Base-by-base conservation (phyloP, 2,888 invertebrate genomes). In the Dugesia japonica region DNA sequence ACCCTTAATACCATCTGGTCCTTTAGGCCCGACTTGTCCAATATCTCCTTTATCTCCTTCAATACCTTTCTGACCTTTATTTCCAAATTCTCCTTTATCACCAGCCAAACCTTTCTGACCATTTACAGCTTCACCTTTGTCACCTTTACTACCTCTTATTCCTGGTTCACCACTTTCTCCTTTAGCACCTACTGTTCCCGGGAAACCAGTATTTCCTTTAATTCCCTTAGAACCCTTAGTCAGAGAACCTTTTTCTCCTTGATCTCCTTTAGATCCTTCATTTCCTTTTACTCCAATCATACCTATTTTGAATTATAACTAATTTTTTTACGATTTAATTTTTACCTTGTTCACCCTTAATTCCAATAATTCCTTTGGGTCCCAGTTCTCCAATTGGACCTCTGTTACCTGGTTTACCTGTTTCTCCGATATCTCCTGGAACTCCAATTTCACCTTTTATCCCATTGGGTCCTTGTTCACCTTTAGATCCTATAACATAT, bases 31-130 rank as follows among this genome's bases (percentile, higher is more conserved):
- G 7, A 26, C 73, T 15, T 13, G 71, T 33, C 75, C 75, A 13
- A 56, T 75, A 75, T 42, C 28, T 4, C 42, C 75, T 26, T 71
- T 71, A 75, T 71, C 71, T 15, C 75, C 75, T 56, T 75, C 42
- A 15, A 72, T n/a, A 13, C 75, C 75, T 28, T 75, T 75, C 13
- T 26, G 13, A 9, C 42, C 75, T 9, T 71, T 71, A 73, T 17
- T 20, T 75, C 71, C 75, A 23, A 26, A 31, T 42, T 28, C 42
- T 28, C 74, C 74, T 33, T 74, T 38, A 26, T 28, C 71, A 13
- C 74, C 74, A 9, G 20, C 4, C 9, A 9, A 4, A 9, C 74
- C 74, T 33, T 38, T 56, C 4, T n/a, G 4, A 13, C 56, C 56
- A 7, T 4, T 56, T 56, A 4, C 56, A 4, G 23, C 9, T 23